Evolutionary conservation across 2,113 vertebrate species (phyloP).

Genomic region (Myotis lucifugus): DNA sequence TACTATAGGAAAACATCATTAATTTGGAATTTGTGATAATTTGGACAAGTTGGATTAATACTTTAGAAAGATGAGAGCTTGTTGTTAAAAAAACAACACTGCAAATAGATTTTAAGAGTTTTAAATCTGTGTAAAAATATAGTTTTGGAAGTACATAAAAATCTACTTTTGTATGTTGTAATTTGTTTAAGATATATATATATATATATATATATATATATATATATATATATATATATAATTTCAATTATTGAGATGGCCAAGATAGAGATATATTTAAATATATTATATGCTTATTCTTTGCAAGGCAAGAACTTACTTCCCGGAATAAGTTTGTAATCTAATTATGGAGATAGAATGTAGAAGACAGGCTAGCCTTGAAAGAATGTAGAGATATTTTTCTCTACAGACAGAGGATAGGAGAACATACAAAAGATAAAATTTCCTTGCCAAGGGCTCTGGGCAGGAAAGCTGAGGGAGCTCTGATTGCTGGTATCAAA

Average conservation of each 20-base stretch:
- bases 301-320: background rate
- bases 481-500: background rate
- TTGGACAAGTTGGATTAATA: background rate
- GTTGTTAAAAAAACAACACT: background rate
- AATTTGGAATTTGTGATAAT: conserved; percentile 48
- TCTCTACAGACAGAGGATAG: background rate
- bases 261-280: background rate
- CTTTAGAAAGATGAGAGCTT: conserved; percentile 16
- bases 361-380: background rate
- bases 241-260: background rate
- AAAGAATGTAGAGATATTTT: background rate
- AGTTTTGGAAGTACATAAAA: background rate
- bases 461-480: background rate
- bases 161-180: background rate
- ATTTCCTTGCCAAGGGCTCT: background rate
- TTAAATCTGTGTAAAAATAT: conserved; percentile 34
- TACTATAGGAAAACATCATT: background rate
- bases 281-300: background rate
- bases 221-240: background rate
- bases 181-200: conserved; percentile 17
- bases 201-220: too few species aligned
- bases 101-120: background rate
- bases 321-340: background rate
- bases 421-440: background rate
- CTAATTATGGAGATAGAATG: background rate